A percentile compares a stretch with the other conserved stretches of the same genome.
phyloP scores from a whole-genome alignment of 2,888 invertebrate species.

The Lathronympha strigana region DNA sequence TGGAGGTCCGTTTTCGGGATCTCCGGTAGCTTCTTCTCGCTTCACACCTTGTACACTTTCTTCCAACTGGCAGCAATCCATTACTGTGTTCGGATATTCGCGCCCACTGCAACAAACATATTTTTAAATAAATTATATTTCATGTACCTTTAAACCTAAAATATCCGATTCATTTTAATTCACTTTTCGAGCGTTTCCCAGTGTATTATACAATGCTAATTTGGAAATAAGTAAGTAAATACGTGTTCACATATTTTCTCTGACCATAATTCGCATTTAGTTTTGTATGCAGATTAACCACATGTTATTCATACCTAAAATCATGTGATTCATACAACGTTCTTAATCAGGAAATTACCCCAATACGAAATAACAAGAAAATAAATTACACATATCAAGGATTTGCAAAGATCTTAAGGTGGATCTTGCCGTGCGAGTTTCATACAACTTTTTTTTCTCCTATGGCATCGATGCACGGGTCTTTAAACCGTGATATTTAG shows the following conservation, averaged over 20 bases:
- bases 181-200: no score
- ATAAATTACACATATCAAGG: no score
- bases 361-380: neutral
- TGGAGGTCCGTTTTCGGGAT: constrained; percentile 95
- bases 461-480: no score
- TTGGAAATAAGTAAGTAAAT: neutral
- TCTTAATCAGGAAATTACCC: constrained; percentile 23
- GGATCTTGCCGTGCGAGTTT: no score
- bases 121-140: neutral
- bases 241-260: neutral
- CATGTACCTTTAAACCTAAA: no score
- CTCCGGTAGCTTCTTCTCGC: constrained; percentile 91
- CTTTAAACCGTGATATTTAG: no score
- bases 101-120: constrained; percentile 87
- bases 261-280: constrained; percentile 1
- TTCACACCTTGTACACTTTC: constrained; percentile 92
- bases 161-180: no score
- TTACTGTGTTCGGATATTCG: constrained; percentile 95
- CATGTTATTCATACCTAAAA: constrained; percentile 11
- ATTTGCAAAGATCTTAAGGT: no score
- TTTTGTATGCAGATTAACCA: constrained; percentile 9
- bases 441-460: no score
- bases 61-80: constrained; percentile 97
- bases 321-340: neutral
- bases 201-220: neutral